Conservation (phyloP, 1,140 invertebrate genomes). For the Eriocheir sinensis region DNA sequence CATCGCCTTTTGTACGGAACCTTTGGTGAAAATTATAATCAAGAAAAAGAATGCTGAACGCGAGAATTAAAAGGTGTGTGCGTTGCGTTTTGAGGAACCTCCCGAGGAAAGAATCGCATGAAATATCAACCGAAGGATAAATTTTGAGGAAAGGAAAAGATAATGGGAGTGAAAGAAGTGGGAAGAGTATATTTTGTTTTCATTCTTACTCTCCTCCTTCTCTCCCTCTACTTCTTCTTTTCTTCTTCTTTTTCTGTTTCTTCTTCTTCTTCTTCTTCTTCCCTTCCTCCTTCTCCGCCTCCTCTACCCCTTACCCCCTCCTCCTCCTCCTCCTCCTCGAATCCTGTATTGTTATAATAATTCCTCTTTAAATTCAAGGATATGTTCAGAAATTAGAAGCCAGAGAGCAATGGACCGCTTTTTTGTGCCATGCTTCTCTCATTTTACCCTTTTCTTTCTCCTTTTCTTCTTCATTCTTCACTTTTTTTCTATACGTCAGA, state of each 20-base stretch:
- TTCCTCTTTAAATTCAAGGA: neutral
- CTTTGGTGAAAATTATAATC: too few relatives aligned
- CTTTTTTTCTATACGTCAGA: slow-evolving; percentile 15
- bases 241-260: neutral
- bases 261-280: neutral
- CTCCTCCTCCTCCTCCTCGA: neutral
- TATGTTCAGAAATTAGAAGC: neutral
- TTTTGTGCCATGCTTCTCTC: too few relatives aligned
- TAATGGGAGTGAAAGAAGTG: neutral
- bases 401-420: neutral
- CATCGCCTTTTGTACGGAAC: too few relatives aligned
- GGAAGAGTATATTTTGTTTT: neutral
- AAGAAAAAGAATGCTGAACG: neutral
- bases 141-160: neutral
- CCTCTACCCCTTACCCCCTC: neutral
- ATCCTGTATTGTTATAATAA: neutral
- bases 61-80: too few relatives aligned
- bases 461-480: neutral
- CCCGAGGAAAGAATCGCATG: neutral
- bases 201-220: neutral
- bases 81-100: too few relatives aligned
- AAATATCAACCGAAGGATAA: neutral
- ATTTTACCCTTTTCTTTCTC: neutral
- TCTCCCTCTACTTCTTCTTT: neutral
- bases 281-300: neutral